A percentile compares a stretch with the other conserved stretches of the same genome.
Evolutionary conservation across 2,888 invertebrate genomes (phyloP).

Genomic region (Ophion obscuratus): DNA sequence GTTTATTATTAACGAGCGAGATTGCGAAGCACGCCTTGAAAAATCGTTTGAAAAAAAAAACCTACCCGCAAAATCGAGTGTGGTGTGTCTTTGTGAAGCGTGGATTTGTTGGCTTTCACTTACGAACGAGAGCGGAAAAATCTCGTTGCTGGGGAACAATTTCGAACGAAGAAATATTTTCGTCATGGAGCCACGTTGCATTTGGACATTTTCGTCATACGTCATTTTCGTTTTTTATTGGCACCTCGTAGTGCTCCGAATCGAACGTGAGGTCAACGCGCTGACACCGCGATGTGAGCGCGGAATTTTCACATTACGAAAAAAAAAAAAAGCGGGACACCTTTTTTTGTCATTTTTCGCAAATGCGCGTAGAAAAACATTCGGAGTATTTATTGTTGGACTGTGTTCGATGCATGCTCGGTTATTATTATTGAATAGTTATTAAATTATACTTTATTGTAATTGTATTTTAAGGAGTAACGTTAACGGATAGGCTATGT

Average conservation of each 20-base stretch:
- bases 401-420: constrained; percentile 41
- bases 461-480: constrained; percentile 64
- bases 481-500: constrained; percentile 58
- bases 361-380: constrained; percentile 19
- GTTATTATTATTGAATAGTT: constrained; percentile 59
- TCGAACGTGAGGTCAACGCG: not conserved
- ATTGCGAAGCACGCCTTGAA: not conserved
- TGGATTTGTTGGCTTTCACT: constrained; percentile 31
- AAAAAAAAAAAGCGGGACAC: not conserved
- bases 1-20: constrained; percentile 1
- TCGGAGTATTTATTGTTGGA: constrained; percentile 40
- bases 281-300: too few relatives aligned
- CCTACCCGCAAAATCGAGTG: not conserved
- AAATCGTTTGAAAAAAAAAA: too few relatives aligned
- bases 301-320: not conserved
- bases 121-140: constrained; percentile 22
- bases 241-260: not conserved
- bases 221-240: not conserved
- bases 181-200: constrained; percentile 25
- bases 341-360: constrained; percentile 25
- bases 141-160: constrained; percentile 62
- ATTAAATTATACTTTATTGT: constrained; percentile 61
- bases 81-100: not conserved
- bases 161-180: constrained; percentile 3
- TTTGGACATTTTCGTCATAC: constrained; percentile 50